Evolutionary conservation across 2,888 invertebrate species (phyloP), one percentile per base, ranked within the genome.

Genomic region (Troglohyphantes excavatus): DNA sequence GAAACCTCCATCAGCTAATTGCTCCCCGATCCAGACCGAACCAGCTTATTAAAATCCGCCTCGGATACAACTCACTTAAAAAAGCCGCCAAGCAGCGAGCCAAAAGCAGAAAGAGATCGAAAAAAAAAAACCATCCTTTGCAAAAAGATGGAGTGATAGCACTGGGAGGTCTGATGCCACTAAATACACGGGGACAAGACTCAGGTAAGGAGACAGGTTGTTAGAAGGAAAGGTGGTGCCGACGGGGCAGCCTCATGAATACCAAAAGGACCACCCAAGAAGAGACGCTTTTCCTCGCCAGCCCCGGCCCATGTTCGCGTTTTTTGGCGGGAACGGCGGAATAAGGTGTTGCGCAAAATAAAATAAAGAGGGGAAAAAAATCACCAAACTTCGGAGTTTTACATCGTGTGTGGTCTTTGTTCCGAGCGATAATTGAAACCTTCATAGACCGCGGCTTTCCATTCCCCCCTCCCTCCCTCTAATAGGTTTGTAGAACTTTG

Each of bases 141-240:
- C 39, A 23, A 26, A 39, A 84, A 84, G 87, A 87, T 87, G 87
- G 87, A 87, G 87, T 87, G 87, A 87, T 79, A 84, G 81, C 73
- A 70, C 76, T 84, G 84, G 90, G 90, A 90, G 90, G 90, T 90
- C 90, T 53, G 53, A 17, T 53, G 75, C 88, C 76, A 82, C 88
- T 88, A 88, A 88, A 88, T 88, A 88, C 88, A 88, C 82, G 88
- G 88, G 82, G 88, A 88, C 88, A 88, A 88, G 88, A 82, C 72
- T 81, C 88, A 88, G 88, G 88, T 88, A 53, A 33, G 53, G 53
- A 53, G 53, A 53, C 53, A 53, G 53, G 53, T 53, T 53, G 88
- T 88, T 88, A 76, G 68, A 61, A 82, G 61, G 75, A 23, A 70
- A 88, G 88, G 88, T 88, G 88, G 88, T 88, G 82, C 88, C 88